Conservation (phyloP, 2,797 vertebrate species). For the Danio kyathit region DNA sequence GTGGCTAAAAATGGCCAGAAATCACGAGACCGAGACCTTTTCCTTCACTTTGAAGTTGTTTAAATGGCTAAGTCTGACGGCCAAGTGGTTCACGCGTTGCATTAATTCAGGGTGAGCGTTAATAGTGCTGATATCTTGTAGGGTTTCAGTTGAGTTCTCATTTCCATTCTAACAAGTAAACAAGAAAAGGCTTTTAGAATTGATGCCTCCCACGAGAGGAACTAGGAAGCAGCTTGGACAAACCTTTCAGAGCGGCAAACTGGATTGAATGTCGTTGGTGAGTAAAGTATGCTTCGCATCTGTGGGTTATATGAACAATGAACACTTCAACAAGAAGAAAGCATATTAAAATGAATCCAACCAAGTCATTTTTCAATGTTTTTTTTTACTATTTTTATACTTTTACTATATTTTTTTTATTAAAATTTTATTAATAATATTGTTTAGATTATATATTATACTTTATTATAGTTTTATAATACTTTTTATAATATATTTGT, state of each 20-base stretch:
- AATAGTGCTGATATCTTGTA: constrained; percentile 18
- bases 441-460: too few relatives aligned
- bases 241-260: constrained; percentile 44
- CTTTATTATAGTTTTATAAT: too few relatives aligned
- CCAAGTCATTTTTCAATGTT: too few relatives aligned
- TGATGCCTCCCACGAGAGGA: constrained; percentile 17
- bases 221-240: constrained; percentile 7
- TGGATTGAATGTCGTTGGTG: constrained; percentile 39
- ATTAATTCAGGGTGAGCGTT: constrained; percentile 28
- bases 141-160: not conserved
- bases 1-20: constrained; percentile 43
- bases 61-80: constrained; percentile 7
- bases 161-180: constrained; percentile 26
- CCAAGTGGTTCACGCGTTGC: constrained; percentile 11
- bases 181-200: constrained; percentile 27
- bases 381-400: too few relatives aligned
- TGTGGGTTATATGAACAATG: constrained; percentile 3
- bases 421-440: too few relatives aligned
- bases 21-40: constrained; percentile 29
- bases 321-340: not conserved
- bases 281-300: constrained; percentile 9
- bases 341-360: too few relatives aligned
- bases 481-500: too few relatives aligned
- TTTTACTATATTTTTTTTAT: too few relatives aligned
- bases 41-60: constrained; percentile 54